These are phyloP conservation scores for Syngnathoides biaculeatus DNA, from an alignment of 2,113 vertebrate species.

Conservation along the genomic window DNA sequence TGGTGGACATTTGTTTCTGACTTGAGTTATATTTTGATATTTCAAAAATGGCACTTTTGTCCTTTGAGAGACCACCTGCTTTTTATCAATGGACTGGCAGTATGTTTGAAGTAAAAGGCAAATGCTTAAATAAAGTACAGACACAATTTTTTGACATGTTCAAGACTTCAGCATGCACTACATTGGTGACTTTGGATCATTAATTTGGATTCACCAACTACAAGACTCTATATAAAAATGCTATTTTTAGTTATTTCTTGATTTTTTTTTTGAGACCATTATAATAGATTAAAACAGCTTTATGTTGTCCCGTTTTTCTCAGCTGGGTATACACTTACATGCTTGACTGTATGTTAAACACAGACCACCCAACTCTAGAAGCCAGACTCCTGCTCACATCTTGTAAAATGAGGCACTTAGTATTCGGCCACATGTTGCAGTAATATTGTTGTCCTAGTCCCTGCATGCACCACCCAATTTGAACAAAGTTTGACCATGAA, in stretches of 20 bases:
- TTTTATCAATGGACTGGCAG: conserved; percentile 48
- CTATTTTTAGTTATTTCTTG: conserved; percentile 24
- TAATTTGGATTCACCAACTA: conserved; percentile 41
- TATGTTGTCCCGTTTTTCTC: conserved; percentile 28
- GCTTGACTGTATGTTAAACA: conserved; percentile 7
- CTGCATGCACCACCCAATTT: conserved; percentile 64
- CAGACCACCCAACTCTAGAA: conserved; percentile 23
- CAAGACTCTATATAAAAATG: conserved; percentile 39
- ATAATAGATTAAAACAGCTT: conserved; percentile 24
- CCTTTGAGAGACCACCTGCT: conserved; percentile 21
- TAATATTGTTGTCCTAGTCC: conserved; percentile 69
- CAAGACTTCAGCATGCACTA: conserved; percentile 63
- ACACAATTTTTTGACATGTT: conserved; percentile 49
- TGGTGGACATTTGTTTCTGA: not conserved
- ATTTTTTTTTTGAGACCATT: conserved; percentile 2
- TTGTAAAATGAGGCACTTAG: conserved; percentile 86
- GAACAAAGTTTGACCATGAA: conserved; percentile 56
- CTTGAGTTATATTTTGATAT: not conserved
- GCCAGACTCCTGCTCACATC: conserved; percentile 51
- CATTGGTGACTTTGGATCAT: conserved; percentile 52
- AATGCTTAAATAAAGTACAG: conserved; percentile 53
- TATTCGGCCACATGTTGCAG: conserved; percentile 76
- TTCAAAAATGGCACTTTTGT: conserved; percentile 60
- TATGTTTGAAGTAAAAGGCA: conserved; percentile 66
- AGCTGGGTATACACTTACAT: conserved; percentile 17